Conservation (phyloP, 2,113 vertebrate species). For the Channa argus region DNA sequence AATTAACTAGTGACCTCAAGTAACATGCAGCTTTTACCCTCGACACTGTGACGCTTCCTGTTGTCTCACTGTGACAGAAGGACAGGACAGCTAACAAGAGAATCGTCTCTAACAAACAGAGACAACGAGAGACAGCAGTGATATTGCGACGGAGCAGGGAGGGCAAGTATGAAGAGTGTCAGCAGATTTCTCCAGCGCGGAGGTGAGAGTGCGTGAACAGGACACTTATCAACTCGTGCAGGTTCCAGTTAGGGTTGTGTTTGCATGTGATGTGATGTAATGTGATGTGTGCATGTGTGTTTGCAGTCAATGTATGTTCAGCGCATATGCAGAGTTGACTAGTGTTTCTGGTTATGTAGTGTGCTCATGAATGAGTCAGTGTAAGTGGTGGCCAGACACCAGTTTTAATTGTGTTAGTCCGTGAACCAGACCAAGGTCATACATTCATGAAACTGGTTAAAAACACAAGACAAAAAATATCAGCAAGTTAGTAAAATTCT, state of each 20-base stretch:
- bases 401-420: slow-evolving; percentile 87
- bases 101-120: slow-evolving; percentile 34
- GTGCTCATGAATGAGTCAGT: slow-evolving; percentile 56
- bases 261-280: background rate
- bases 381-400: slow-evolving; percentile 78
- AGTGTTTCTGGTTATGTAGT: slow-evolving; percentile 29
- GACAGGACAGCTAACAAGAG: slow-evolving; percentile 52
- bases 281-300: slow-evolving; percentile 23
- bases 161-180: slow-evolving; percentile 68
- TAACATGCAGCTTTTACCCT: slow-evolving; percentile 10
- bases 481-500: slow-evolving; percentile 91
- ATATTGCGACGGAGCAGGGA: slow-evolving; percentile 52
- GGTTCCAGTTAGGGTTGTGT: slow-evolving; percentile 74
- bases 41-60: slow-evolving; percentile 9
- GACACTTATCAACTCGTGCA: slow-evolving; percentile 74
- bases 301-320: slow-evolving; percentile 13
- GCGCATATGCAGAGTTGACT: slow-evolving; percentile 9
- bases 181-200: slow-evolving; percentile 75
- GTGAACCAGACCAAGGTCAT: slow-evolving; percentile 86
- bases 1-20: slow-evolving; percentile 45
- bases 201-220: slow-evolving; percentile 75
- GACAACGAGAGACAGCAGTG: slow-evolving; percentile 64
- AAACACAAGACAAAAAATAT: slow-evolving; percentile 88
- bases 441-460: slow-evolving; percentile 88
- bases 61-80: slow-evolving; percentile 48